phyloP scores from a whole-genome alignment of 1,140 invertebrate genomes.

The Caenorhabditis briggsae region DNA sequence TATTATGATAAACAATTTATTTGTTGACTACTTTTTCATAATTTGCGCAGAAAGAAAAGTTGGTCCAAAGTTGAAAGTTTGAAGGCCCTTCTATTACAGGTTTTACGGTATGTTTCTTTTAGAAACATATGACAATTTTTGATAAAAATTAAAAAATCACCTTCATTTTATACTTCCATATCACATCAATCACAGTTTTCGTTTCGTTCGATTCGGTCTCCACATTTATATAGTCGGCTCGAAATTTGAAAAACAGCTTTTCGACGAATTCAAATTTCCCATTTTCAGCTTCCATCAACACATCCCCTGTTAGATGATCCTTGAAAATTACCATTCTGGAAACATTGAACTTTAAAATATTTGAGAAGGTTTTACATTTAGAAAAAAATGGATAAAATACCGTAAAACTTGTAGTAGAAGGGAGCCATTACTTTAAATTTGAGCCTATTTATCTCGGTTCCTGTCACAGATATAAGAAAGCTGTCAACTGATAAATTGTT shows the following conservation, averaged over 20 bases:
- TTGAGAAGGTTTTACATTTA: not conserved
- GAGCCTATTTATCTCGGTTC: no score
- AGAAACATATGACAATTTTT: not conserved
- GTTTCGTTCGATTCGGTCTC: not conserved
- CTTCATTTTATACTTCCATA: slow-evolving; percentile 35
- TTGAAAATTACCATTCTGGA: slow-evolving; percentile 33
- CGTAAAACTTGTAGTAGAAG: no score
- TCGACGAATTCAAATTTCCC: slow-evolving; percentile 23
- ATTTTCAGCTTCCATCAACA: slow-evolving; percentile 24
- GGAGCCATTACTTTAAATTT: no score
- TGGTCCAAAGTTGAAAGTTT: no score
- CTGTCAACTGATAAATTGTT: no score
- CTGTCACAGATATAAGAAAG: no score
- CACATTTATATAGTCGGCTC: slow-evolving; percentile 3
- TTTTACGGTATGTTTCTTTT: no score
- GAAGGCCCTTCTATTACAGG: no score
- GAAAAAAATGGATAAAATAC: not conserved
- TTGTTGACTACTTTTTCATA: no score
- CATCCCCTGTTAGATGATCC: slow-evolving; percentile 16
- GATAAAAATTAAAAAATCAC: not conserved
- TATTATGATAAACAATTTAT: no score
- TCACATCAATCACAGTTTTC: slow-evolving; percentile 28
- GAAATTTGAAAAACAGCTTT: slow-evolving; percentile 30
- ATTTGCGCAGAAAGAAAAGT: no score
- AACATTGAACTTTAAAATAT: not conserved